Conservation (phyloP, 2,888 invertebrate species). For the Emmelina monodactyla region DNA sequence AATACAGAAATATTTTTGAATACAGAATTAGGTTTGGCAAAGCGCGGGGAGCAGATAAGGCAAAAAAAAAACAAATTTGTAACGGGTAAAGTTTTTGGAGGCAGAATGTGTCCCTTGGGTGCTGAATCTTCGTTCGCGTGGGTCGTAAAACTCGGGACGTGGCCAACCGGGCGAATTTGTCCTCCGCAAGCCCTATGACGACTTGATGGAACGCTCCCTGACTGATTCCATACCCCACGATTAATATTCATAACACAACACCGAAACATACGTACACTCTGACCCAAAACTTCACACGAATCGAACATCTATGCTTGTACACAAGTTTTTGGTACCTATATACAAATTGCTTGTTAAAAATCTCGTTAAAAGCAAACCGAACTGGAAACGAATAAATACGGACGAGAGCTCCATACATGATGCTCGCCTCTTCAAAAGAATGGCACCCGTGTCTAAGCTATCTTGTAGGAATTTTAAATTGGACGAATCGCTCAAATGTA, state of each 20-base stretch:
- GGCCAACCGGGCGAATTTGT: constrained; percentile 64
- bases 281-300: constrained; percentile 23
- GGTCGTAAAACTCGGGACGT: constrained; percentile 65
- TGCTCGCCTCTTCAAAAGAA: constrained; percentile 61
- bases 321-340: constrained; percentile 6
- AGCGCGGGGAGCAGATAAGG: constrained; percentile 64
- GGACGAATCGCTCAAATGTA: constrained; percentile 70
- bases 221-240: constrained; percentile 57
- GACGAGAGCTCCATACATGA: constrained; percentile 46
- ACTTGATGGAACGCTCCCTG: constrained; percentile 62
- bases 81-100: constrained; percentile 67
- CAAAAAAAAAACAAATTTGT: constrained; percentile 66
- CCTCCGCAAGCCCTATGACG: constrained; percentile 65
- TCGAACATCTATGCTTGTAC: background rate
- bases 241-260: constrained; percentile 62
- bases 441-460: constrained; percentile 65
- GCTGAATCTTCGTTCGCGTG: constrained; percentile 64
- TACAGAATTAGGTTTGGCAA: constrained; percentile 66
- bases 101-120: constrained; percentile 64
- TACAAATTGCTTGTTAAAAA: constrained; percentile 21
- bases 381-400: constrained; percentile 24
- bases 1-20: constrained; percentile 68
- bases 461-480: constrained; percentile 69
- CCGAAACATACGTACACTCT: constrained; percentile 30
- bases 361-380: constrained; percentile 33